phyloP scores from a whole-genome alignment of 2,113 vertebrate genomes.

The Malurus elegans region DNA sequence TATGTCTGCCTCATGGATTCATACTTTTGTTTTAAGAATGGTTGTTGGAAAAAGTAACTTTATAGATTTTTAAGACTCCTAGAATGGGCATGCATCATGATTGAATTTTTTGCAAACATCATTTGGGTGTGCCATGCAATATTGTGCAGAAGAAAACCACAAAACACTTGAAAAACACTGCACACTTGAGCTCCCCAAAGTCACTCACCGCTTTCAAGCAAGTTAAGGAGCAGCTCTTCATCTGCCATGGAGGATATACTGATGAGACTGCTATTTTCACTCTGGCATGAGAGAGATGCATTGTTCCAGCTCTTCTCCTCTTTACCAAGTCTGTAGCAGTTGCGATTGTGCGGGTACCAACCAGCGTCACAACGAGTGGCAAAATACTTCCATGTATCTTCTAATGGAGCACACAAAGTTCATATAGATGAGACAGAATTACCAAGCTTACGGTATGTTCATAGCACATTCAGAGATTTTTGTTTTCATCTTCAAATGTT shows the following conservation, averaged over 20 bases:
- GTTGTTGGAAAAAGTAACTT: not conserved
- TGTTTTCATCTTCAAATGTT: not conserved
- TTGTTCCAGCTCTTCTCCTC: conserved; percentile 81
- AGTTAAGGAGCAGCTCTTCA: conserved; percentile 78
- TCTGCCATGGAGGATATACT: conserved; percentile 84
- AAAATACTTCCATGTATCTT: conserved; percentile 87
- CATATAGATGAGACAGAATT: not conserved
- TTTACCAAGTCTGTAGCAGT: conserved; percentile 82
- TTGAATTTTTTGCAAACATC: not conserved
- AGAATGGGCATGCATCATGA: not conserved
- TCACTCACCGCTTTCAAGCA: conserved; percentile 83
- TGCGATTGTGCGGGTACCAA: conserved; percentile 84
- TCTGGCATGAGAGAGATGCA: conserved; percentile 77
- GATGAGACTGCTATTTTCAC: conserved; percentile 73
- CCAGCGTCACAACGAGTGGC: conserved; percentile 78
- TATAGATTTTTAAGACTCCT: not conserved
- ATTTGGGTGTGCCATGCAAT: not conserved
- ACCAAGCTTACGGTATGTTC: not conserved
- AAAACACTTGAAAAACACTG: not conserved
- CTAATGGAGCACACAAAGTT: conserved; percentile 41
- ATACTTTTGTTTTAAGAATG: not conserved
- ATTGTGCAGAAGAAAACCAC: not conserved
- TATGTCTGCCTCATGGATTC: rapidly evolving
- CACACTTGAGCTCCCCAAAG: not conserved
- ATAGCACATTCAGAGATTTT: not conserved